Evolutionary conservation across 2,113 vertebrate genomes (phyloP), one percentile per base, ranked within the genome.

Genomic region (Pangasianodon gigas): DNA sequence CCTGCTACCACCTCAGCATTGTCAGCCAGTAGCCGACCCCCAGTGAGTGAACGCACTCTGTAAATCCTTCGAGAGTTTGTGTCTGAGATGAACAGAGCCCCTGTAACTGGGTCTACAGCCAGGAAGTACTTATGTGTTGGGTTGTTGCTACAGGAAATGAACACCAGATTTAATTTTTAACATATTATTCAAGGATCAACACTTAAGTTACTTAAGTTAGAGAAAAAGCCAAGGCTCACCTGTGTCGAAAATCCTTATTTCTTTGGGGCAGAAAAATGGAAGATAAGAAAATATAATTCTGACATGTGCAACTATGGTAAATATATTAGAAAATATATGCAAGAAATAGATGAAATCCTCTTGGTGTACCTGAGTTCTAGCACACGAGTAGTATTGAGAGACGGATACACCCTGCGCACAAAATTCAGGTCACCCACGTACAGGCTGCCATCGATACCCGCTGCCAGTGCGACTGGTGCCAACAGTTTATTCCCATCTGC

Each of bases 231-330:
- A 86, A 81, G 10, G 85, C 97, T 98, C 96, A 99, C 98, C 98
- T 99, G 97, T 99, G 98, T 96, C 98, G 97, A 97, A 99, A 99
- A 96, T 99, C 98, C 97, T 99, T 99, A 97, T 99, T 99, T 97
- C 98, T 99, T 96, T 95, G 95, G 96, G 89, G 84, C 37, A 96
- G 94, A 96, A 96, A 95, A 95, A 95, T 90, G 93, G 24, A 94
- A 95, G 86, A 96, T 93, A 96, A 96, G 92, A 92, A 90, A 75
- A 92, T 74, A 94, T 91, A 37, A 93, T 93, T 94, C 93, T 79
- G 91, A 87, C 58, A 77, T 65, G 32, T 91, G 88, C 91, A 94
- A 93, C 32, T 58, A 58, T 11, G 24, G 54, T 58, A 54, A 21
- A 58, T 54, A 58, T 54, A 62, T 37, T 26, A 52, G 9, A 62